Evolutionary conservation across 2,113 vertebrate genomes (phyloP).

Genomic region (Okapia johnstoni): DNA sequence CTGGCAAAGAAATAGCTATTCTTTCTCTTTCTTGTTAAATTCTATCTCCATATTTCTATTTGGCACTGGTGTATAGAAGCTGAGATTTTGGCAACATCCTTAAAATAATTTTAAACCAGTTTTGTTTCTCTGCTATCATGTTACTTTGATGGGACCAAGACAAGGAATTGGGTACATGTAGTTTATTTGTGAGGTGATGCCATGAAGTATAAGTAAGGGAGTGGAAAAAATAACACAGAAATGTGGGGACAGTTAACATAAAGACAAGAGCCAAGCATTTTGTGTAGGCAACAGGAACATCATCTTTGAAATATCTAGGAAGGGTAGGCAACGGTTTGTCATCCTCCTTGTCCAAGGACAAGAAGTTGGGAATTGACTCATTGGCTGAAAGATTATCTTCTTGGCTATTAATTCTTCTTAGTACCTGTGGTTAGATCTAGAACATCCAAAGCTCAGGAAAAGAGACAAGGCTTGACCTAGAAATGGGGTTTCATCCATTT

Average conservation of each 20-base stretch:
- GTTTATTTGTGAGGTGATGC: background rate
- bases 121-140: background rate
- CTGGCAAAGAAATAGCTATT: background rate
- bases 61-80: background rate
- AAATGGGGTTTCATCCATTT: background rate
- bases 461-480: background rate
- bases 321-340: background rate
- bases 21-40: background rate
- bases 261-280: too few relatives aligned
- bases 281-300: background rate
- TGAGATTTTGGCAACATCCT: background rate
- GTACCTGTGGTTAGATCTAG: background rate
- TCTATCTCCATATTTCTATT: background rate
- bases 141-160: background rate
- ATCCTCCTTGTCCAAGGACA: background rate
- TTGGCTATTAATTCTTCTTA: background rate
- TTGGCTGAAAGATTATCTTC: background rate
- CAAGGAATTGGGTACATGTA: background rate
- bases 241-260: accelerated
- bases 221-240: background rate
- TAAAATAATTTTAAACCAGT: background rate
- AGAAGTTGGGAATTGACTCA: background rate
- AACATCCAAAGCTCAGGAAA: background rate
- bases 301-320: background rate
- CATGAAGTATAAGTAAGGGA: background rate